Conservation (phyloP, 2,113 vertebrate genomes). For the Bungarus multicinctus region DNA sequence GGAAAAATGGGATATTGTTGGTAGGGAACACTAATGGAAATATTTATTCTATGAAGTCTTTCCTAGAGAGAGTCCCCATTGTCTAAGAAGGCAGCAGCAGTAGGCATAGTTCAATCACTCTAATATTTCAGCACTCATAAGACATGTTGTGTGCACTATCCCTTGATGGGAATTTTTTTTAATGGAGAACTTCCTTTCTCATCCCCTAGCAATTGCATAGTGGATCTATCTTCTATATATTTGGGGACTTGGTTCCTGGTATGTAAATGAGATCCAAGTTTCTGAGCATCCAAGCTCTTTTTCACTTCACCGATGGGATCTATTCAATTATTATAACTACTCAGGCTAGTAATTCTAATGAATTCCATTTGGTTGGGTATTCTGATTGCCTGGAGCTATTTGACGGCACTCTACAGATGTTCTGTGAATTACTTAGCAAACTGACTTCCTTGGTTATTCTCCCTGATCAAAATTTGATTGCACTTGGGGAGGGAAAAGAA, state of each 20-base stretch:
- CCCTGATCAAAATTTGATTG: slow-evolving; percentile 2
- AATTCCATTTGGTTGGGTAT: slow-evolving; percentile 31
- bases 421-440: slow-evolving; percentile 34
- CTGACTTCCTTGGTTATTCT: not conserved
- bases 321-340: slow-evolving; percentile 39
- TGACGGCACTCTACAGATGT: slow-evolving; percentile 36
- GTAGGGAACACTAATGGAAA: too few species aligned
- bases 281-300: not conserved
- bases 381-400: slow-evolving; percentile 24
- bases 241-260: fast-evolving
- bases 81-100: not conserved
- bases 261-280: not conserved
- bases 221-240: not conserved
- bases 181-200: not conserved
- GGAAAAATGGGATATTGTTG: not conserved
- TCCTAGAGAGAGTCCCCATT: not conserved
- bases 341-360: slow-evolving; percentile 37
- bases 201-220: not conserved
- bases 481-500: slow-evolving; percentile 11
- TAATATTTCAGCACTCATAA: not conserved
- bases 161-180: not conserved
- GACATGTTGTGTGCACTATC: not conserved
- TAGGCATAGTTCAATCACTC: not conserved
- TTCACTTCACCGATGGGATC: slow-evolving; percentile 20
- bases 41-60: not conserved